Evolutionary conservation across 2,888 invertebrate species (phyloP), one percentile per base, ranked within the genome.

Genomic region (Merodon equestris): DNA sequence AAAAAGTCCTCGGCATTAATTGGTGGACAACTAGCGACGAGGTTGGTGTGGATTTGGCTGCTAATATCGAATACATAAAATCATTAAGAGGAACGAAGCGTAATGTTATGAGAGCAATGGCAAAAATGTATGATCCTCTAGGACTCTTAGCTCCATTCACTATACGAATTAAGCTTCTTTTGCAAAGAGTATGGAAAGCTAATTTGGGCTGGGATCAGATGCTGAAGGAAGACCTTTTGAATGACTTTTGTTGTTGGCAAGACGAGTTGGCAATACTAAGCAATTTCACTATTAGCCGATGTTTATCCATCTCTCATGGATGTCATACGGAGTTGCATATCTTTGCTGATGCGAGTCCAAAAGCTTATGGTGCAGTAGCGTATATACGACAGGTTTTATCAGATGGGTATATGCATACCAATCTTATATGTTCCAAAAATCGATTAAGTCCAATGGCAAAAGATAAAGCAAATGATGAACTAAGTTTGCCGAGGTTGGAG

Each of bases 1-100:
- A 72, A 56, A 81, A 82, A 36, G 50, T 73, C 1, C 44, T 79
- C 9, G 82, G 79, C 0, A 18, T 79, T 36, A 75, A 51, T 9
- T 75, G 79, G 73, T 48, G 50, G 9, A 75, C 40, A 13, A 17
- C 19, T 0, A 63, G 50, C 14, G 68, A 77, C 51, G 18, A 60
- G 15, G 47, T 47, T 12, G 12, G 48, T n/a, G 47, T 60, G n/a
- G 47, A 60, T 34, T 1, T 44, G 27, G 17, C 13, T 9, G 9
- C 47, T n/a, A 36, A 9, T 7, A 17, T 60, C 10, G 60, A 60
- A 3, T 71, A 72, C 48, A 38, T 66, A 5, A 38, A 38, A 38
- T 47, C 47, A 9, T 18, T 60, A 12, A 9, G 60, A 36, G 47
- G 60, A 14, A 61, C 40, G 1, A 38, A 50, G 50, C 50, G 47